These are phyloP conservation scores for Cephonodes hylas DNA, from an alignment of 2,888 invertebrate species.

Conservation along the genomic window DNA sequence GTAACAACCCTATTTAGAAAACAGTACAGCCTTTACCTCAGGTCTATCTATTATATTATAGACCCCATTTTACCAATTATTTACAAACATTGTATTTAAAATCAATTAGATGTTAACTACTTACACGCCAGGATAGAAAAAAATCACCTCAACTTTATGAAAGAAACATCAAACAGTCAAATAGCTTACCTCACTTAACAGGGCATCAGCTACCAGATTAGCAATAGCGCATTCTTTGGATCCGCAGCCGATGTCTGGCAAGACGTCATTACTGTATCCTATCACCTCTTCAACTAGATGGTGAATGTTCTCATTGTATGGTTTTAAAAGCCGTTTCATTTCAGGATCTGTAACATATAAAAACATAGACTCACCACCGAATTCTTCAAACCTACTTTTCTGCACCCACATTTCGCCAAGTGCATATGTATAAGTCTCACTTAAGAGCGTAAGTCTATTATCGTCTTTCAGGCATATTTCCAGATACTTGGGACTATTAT, in stretches of 20 bases:
- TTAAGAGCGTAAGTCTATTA: too few species aligned
- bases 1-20: too few species aligned
- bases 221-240: constrained; percentile 85
- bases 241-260: constrained; percentile 77
- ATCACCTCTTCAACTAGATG: constrained; percentile 73
- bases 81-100: too few species aligned
- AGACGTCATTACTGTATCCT: constrained; percentile 75
- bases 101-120: too few species aligned
- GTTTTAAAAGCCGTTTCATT: constrained; percentile 78
- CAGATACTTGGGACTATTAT: too few species aligned
- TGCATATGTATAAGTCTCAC: too few species aligned
- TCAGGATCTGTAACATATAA: constrained; percentile 71
- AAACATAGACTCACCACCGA: neutral
- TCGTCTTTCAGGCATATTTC: too few species aligned
- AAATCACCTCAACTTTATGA: neutral
- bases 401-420: too few species aligned
- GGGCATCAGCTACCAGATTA: constrained; percentile 85
- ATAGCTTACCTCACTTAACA: constrained; percentile 81
- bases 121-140: too few species aligned
- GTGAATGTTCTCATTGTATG: constrained; percentile 81
- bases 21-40: too few species aligned
- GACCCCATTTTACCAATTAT: too few species aligned
- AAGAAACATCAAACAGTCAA: constrained; percentile 1
- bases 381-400: neutral
- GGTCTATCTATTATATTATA: too few species aligned